phyloP scores from a whole-genome alignment of 2,113 vertebrate species.

The Etheostoma spectabile region DNA sequence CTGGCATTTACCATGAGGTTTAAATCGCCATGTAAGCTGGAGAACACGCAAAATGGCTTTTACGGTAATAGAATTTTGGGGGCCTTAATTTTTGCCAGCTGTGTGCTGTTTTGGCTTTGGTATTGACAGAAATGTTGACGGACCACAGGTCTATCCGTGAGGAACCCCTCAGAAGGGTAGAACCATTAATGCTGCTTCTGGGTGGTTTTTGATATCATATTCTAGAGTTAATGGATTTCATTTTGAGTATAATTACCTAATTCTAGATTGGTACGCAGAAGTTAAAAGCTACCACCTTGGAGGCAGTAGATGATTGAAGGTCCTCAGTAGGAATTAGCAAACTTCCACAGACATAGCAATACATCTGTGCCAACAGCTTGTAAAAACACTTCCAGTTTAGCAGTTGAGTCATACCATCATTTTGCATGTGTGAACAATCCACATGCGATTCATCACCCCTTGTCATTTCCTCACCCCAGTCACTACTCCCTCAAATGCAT shows the following conservation, averaged over 20 bases:
- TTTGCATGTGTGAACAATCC: slow-evolving; percentile 52
- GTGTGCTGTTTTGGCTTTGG: slow-evolving; percentile 75
- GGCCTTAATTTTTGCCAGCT: slow-evolving; percentile 84
- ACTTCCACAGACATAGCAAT: slow-evolving; percentile 38
- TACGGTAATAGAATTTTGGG: slow-evolving; percentile 82
- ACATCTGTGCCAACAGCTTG: slow-evolving; percentile 52
- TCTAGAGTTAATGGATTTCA: slow-evolving; percentile 51
- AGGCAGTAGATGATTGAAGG: slow-evolving; percentile 42
- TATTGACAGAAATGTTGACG: slow-evolving; percentile 80
- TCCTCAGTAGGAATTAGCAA: slow-evolving; percentile 36
- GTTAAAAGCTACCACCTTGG: slow-evolving; percentile 42
- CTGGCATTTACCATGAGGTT: slow-evolving; percentile 81
- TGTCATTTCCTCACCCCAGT: slow-evolving; percentile 31
- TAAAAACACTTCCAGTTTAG: slow-evolving; percentile 66
- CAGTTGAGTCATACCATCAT: slow-evolving; percentile 53
- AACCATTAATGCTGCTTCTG: slow-evolving; percentile 66
- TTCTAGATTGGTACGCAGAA: slow-evolving; percentile 34
- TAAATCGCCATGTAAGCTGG: slow-evolving; percentile 80
- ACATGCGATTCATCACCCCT: slow-evolving; percentile 33
- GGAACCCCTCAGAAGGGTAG: slow-evolving; percentile 62
- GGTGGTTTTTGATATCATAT: slow-evolving; percentile 68
- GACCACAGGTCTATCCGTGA: slow-evolving; percentile 73
- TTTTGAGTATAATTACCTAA: slow-evolving; percentile 60
- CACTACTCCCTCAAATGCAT: slow-evolving; percentile 11
- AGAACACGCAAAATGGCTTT: slow-evolving; percentile 83